These are phyloP conservation scores for Lithosia quadra DNA, from an alignment of 2,888 invertebrate species.

Conservation along the genomic window DNA sequence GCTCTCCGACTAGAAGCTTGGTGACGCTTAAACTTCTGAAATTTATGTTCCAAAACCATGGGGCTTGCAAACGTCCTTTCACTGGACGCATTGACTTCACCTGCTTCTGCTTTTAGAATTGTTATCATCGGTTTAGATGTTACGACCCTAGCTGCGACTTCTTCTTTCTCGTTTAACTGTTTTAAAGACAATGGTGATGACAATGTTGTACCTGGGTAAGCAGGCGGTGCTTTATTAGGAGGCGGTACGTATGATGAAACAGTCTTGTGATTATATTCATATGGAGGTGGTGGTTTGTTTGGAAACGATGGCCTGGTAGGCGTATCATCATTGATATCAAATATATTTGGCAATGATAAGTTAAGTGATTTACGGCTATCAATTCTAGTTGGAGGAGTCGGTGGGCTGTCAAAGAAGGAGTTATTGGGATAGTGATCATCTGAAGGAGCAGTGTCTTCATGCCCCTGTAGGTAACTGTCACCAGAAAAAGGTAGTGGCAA, in stretches of 20 bases:
- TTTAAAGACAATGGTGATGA: slow-evolving; percentile 57
- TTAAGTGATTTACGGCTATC: slow-evolving; percentile 87
- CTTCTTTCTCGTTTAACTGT: slow-evolving; percentile 83
- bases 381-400: slow-evolving; percentile 90
- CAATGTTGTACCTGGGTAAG: slow-evolving; percentile 85
- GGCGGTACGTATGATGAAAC: slow-evolving; percentile 68
- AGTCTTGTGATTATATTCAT: slow-evolving; percentile 89
- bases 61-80: slow-evolving; percentile 85
- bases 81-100: slow-evolving; percentile 88
- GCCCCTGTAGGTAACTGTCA: slow-evolving; percentile 87
- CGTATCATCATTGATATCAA: slow-evolving; percentile 71
- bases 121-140: slow-evolving; percentile 92
- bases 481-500: slow-evolving; percentile 88
- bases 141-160: slow-evolving; percentile 92
- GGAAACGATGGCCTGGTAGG: slow-evolving; percentile 63
- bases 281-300: slow-evolving; percentile 90
- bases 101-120: slow-evolving; percentile 92
- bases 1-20: slow-evolving; percentile 87
- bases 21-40: slow-evolving; percentile 82
- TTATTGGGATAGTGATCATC: slow-evolving; percentile 84
- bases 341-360: slow-evolving; percentile 80
- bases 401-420: slow-evolving; percentile 86
- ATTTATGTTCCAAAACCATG: slow-evolving; percentile 82
- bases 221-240: slow-evolving; percentile 88
- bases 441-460: slow-evolving; percentile 88